Evolutionary conservation across 1,140 invertebrate species (phyloP).

Genomic region (Drosophila biarmipes): DNA sequence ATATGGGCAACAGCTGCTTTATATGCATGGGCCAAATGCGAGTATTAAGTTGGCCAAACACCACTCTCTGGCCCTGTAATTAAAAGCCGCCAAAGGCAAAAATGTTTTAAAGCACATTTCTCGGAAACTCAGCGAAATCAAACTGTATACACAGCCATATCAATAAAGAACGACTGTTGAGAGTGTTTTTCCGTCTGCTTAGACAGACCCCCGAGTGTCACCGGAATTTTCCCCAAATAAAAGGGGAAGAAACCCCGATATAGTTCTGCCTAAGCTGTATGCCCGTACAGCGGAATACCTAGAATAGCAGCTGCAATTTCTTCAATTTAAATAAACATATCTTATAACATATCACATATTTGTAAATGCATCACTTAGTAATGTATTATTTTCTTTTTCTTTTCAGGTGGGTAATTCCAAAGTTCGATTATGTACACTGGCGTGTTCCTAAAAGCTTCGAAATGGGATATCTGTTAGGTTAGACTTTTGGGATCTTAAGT

Average conservation of each 20-base stretch:
- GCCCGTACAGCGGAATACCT: conserved; percentile 1
- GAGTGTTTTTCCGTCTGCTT: conserved; percentile 42
- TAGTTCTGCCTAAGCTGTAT: conserved; percentile 13
- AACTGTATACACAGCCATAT: conserved; percentile 19
- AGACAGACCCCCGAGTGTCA: conserved; percentile 11
- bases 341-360: neutral
- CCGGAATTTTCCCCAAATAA: conserved; percentile 5
- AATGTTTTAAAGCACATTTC: conserved; percentile 51
- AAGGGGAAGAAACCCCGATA: conserved; percentile 10
- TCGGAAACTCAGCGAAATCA: conserved; percentile 48
- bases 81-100: conserved; percentile 56
- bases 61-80: conserved; percentile 57
- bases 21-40: conserved; percentile 34
- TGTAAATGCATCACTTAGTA: conserved; percentile 13
- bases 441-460: neutral
- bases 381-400: conserved; percentile 28
- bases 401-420: conserved; percentile 45
- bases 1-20: conserved; percentile 49
- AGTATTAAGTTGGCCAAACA: conserved; percentile 22
- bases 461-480: neutral
- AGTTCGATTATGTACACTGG: neutral
- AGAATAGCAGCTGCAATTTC: conserved; percentile 35
- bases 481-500: too few relatives aligned
- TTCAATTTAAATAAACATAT: conserved; percentile 18
- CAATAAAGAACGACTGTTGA: conserved; percentile 44